phyloP scores from a whole-genome alignment of 2,113 vertebrate genomes.

The Ochotona curzoniae region DNA sequence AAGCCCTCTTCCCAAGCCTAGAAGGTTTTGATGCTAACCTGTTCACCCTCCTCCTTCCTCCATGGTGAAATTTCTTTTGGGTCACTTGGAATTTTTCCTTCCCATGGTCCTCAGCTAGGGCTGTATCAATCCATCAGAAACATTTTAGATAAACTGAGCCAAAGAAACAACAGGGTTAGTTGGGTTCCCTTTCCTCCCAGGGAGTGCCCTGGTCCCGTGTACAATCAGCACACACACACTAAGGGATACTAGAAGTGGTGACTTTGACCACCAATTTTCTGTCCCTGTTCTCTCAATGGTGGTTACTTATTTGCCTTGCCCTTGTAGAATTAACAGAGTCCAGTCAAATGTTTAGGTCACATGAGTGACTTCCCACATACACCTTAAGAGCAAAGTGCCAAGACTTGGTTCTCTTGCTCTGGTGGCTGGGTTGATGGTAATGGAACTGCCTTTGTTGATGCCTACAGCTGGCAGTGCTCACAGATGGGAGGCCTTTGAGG shows the following conservation, averaged over 20 bases:
- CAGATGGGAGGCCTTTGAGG: neutral
- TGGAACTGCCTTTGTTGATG: neutral
- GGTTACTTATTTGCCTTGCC: neutral
- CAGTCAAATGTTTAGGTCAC: neutral
- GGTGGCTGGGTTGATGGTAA: neutral
- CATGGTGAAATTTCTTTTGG: neutral
- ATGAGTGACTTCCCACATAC: neutral
- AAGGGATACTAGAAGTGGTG: neutral
- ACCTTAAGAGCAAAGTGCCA: neutral
- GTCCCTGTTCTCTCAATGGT: neutral
- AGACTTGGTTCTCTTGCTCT: neutral
- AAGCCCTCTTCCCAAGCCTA: neutral
- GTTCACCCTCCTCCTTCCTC: neutral
- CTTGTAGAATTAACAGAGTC: neutral
- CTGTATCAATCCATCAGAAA: neutral
- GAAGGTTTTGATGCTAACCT: neutral
- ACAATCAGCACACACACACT: neutral
- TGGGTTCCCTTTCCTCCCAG: neutral
- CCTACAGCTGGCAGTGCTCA: neutral
- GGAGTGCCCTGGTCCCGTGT: neutral
- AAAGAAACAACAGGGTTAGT: neutral
- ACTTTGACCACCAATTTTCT: neutral
- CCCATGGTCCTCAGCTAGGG: neutral
- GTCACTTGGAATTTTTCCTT: neutral
- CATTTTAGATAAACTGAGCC: neutral